Conservation (phyloP, 2,797 vertebrate species). For the Peromyscus nudipes region DNA sequence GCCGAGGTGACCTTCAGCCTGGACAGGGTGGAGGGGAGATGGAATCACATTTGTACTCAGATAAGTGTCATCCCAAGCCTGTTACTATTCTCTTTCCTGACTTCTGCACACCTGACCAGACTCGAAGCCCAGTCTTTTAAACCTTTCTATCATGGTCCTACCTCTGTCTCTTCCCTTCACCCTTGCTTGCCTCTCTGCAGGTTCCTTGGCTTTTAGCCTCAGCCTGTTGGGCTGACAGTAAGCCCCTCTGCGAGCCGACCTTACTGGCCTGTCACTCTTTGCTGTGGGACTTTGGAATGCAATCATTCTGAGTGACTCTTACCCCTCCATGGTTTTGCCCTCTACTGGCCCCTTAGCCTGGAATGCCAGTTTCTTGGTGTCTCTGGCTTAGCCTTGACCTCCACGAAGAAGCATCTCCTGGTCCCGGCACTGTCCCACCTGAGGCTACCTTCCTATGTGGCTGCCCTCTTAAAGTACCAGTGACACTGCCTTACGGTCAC, state of each 20-base stretch:
- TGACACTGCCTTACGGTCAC: not conserved
- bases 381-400: not conserved
- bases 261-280: not conserved
- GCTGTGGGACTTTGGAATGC: not conserved
- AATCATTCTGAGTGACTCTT: not conserved
- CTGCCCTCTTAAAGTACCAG: not conserved
- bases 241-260: not conserved
- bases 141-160: not conserved
- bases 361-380: not conserved
- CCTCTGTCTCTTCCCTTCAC: not conserved
- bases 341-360: not conserved
- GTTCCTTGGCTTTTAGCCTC: not conserved
- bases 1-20: slow-evolving; percentile 81
- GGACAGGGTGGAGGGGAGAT: not conserved
- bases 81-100: not conserved
- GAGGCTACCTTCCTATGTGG: not conserved
- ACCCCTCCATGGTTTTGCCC: not conserved
- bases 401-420: not conserved
- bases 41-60: not conserved
- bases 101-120: not conserved
- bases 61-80: not conserved
- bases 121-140: not conserved
- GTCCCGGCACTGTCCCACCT: too few relatives aligned
- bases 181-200: not conserved
- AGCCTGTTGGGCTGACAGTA: not conserved